These are phyloP conservation scores for Sylvicola fuscatus DNA, from an alignment of 2,888 invertebrate genomes.

Conservation along the genomic window DNA sequence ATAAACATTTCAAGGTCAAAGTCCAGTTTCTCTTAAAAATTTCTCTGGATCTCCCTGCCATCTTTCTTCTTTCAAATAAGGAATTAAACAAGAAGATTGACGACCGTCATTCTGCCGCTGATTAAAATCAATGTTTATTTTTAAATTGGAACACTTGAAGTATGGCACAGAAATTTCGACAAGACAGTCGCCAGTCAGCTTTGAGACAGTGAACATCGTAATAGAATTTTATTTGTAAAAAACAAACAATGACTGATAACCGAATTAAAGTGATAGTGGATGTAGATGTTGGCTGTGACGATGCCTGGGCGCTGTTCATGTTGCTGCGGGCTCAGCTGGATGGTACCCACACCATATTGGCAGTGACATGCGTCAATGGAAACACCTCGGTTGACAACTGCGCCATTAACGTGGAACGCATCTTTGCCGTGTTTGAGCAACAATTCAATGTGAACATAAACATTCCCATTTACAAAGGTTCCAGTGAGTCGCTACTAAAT, in stretches of 20 bases:
- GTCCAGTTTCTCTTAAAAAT: no score
- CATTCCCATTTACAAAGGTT: slow-evolving; percentile 52
- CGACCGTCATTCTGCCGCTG: no score
- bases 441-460: slow-evolving; percentile 16
- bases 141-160: no score
- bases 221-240: no score
- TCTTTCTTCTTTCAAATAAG: no score
- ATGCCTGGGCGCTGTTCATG: slow-evolving; percentile 38
- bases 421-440: slow-evolving; percentile 31
- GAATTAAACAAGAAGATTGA: no score
- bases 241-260: background rate
- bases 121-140: no score
- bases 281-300: slow-evolving; percentile 31
- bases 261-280: background rate
- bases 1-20: no score
- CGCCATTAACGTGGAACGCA: slow-evolving; percentile 43
- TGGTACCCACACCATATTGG: slow-evolving; percentile 27
- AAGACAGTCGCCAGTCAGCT: no score
- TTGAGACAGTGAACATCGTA: no score
- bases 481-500: slow-evolving; percentile 27
- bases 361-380: slow-evolving; percentile 53
- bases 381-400: slow-evolving; percentile 51
- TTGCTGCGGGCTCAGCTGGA: slow-evolving; percentile 25
- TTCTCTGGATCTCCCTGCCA: no score
- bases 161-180: no score